Base-by-base conservation (phyloP, 2,113 vertebrate genomes). In the Chauna torquata region DNA sequence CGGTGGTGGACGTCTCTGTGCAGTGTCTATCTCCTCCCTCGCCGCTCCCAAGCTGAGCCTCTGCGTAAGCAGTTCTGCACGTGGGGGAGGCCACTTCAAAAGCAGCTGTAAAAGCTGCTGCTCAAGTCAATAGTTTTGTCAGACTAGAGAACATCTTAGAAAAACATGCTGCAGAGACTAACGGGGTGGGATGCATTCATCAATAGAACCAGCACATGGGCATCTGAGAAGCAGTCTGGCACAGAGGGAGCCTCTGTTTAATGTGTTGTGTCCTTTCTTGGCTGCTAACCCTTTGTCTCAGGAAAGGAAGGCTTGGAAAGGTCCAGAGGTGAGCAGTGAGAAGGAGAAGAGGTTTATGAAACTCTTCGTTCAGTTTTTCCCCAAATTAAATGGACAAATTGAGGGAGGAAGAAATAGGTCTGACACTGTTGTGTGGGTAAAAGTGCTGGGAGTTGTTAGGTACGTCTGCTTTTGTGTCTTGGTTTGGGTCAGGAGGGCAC, bases 181-280 rank as follows among this genome's bases (percentile, higher is more conserved):
- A 62, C 0, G 1, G 50, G 40, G 17, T 0, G 1, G 36, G 20
- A 45, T 75, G n/a, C 6, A 14, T 52, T 65, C 3, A 20, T 78
- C 19, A 38, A 16, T 70, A 57, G 52, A 91, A 57, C 57, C 6
- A 57, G 36, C 40, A 77, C 6, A 14, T 16, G 81, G 64, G 17
- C 36, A 54, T 28, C 34, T 57, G 54, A 84, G 64, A 81, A 81
- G 64, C 36, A 36, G 0, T 81, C 61, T 92, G 49, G 30, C 40
- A 11, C 10, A 38, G 13, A 16, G 6, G 40, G 8, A 91, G 7
- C 16, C 10, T 88, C 16, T 76, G 0, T 61, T 87, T 71, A 52
- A 40, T 7, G 5, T 78, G 17, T 12, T 61, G 8, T 61, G 17
- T 25, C 8, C 14, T 66, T 61, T 82, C 85, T 62, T 70, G 20